These are phyloP conservation scores for Cinclus cinclus DNA, from an alignment of 2,113 vertebrate genomes.

Conservation along the genomic window DNA sequence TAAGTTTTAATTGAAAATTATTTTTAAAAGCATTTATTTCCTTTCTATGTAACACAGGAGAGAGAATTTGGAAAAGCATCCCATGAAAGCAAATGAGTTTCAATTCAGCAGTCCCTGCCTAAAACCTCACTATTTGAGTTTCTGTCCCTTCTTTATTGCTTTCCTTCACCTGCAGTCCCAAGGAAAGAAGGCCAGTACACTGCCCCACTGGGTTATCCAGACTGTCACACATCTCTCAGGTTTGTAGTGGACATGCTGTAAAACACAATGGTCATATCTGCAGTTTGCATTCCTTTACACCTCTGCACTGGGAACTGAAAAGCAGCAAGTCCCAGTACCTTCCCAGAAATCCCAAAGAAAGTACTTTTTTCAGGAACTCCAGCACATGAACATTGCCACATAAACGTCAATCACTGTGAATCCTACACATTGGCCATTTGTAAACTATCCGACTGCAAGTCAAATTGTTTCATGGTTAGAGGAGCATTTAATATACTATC, in stretches of 20 bases:
- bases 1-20: neutral
- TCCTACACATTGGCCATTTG: slow-evolving; percentile 23
- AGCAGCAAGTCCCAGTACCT: neutral
- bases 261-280: neutral
- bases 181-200: neutral
- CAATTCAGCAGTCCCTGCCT: neutral
- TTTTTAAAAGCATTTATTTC: neutral
- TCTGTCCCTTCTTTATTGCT: neutral
- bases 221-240: neutral
- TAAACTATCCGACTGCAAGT: slow-evolving; percentile 55
- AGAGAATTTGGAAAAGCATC: neutral
- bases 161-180: neutral
- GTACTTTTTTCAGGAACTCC: rapidly evolving
- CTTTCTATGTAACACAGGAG: neutral
- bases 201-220: neutral
- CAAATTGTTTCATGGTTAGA: slow-evolving; percentile 72
- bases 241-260: neutral
- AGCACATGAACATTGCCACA: neutral
- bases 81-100: neutral
- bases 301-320: neutral
- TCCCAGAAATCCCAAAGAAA: neutral
- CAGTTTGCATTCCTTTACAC: neutral
- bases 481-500: slow-evolving; percentile 73
- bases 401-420: neutral
- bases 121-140: neutral